A percentile compares a stretch with the other conserved stretches of the same genome.
Evolutionary conservation across 2,888 invertebrate genomes (phyloP).

Genomic region (Lepidonotus clava): DNA sequence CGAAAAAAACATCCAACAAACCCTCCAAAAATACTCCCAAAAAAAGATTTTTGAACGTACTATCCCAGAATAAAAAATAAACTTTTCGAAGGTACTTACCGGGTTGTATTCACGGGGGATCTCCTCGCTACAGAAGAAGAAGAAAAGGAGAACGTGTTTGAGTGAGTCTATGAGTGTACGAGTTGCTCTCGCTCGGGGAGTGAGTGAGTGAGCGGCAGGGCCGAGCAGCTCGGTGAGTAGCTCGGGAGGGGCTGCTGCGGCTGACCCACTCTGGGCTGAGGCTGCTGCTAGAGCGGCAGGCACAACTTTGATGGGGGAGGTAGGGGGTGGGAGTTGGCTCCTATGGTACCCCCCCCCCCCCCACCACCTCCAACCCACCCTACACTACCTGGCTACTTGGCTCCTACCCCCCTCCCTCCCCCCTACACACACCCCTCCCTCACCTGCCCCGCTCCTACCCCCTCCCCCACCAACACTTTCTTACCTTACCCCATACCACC

Average conservation of each 20-base stretch:
- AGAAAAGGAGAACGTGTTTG: conserved; percentile 26
- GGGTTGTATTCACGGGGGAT: conserved; percentile 31
- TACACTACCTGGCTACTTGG: not conserved
- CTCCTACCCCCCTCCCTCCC: not conserved
- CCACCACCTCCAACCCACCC: not conserved
- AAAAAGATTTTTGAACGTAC: too few species aligned
- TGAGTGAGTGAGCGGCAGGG: not conserved
- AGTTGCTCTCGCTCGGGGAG: too few species aligned
- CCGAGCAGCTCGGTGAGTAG: conserved; percentile 36
- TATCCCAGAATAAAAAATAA: too few species aligned
- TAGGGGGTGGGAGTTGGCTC: not conserved
- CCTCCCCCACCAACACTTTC: not conserved
- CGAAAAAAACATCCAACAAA: too few species aligned
- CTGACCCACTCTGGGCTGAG: conserved; percentile 16
- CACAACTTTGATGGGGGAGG: conserved; percentile 1
- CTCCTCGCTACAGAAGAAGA: conserved; percentile 24
- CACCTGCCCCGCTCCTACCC: not conserved
- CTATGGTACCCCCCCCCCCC: not conserved
- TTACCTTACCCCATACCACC: too few species aligned
- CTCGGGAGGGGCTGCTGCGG: not conserved
- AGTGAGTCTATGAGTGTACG: not conserved
- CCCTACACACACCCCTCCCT: not conserved
- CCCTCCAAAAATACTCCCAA: too few species aligned
- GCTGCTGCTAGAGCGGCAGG: not conserved
- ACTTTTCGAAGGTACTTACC: conserved; percentile 42